These are phyloP conservation scores for Yponomeuta cagnagella DNA, from an alignment of 2,888 invertebrate species.

Conservation along the genomic window DNA sequence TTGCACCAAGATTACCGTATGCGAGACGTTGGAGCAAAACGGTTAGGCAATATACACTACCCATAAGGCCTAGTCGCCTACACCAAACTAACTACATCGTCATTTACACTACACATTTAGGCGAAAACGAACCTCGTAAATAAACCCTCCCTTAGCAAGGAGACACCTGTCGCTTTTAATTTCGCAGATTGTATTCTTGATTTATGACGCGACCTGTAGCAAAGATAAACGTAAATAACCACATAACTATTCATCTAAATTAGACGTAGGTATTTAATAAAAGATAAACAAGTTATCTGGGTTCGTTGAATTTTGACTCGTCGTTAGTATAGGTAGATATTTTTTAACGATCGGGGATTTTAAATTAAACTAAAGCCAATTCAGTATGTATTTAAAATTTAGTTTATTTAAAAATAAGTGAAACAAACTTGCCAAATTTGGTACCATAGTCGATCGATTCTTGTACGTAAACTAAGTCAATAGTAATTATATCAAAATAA, in stretches of 20 bases:
- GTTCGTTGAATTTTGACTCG: neutral
- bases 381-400: constrained; percentile 16
- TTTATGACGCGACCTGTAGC: neutral
- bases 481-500: constrained; percentile 1
- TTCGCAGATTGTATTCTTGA: neutral
- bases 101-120: neutral
- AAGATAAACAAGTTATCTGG: neutral
- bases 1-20: too few species aligned
- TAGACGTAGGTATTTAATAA: too few species aligned
- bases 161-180: neutral
- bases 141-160: too few species aligned
- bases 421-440: constrained; percentile 7
- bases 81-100: neutral
- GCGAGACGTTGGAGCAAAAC: too few species aligned
- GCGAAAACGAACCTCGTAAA: neutral
- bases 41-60: too few species aligned
- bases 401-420: constrained; percentile 11
- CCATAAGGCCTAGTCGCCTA: too few species aligned
- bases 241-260: neutral
- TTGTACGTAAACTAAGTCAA: neutral
- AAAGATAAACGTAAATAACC: neutral
- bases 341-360: neutral
- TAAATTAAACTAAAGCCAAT: constrained; percentile 12
- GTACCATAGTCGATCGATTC: constrained; percentile 2
- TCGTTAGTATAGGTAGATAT: neutral